phyloP scores from a whole-genome alignment of 2,888 invertebrate genomes.

The Salpingus planirostris region DNA sequence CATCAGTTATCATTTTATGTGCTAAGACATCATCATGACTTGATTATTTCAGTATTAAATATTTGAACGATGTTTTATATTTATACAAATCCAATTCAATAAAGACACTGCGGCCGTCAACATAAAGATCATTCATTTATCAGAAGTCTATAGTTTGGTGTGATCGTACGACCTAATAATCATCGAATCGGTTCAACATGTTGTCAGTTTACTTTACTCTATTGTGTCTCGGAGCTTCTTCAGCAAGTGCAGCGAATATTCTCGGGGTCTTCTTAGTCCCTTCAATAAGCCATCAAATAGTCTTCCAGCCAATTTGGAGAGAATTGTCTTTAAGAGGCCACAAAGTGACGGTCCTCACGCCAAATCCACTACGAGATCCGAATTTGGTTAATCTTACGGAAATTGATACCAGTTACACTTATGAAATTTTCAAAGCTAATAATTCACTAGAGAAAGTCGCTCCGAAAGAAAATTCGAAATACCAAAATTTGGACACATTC shows the following conservation, averaged over 20 bases:
- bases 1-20: too few species aligned
- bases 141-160: too few species aligned
- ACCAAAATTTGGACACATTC: not conserved
- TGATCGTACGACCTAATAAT: too few species aligned
- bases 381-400: constrained; percentile 29
- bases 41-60: too few species aligned
- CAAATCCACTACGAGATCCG: constrained; percentile 34
- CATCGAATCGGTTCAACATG: too few species aligned
- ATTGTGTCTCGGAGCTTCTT: too few species aligned
- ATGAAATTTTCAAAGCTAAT: constrained; percentile 19
- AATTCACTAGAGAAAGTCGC: constrained; percentile 2
- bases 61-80: too few species aligned
- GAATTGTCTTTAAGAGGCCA: constrained; percentile 40
- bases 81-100: too few species aligned
- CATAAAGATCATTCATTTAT: too few species aligned
- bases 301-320: constrained; percentile 34
- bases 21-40: too few species aligned
- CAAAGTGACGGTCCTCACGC: constrained; percentile 37
- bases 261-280: constrained; percentile 34
- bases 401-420: constrained; percentile 29
- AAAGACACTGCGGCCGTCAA: too few species aligned
- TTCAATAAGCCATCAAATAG: constrained; percentile 40
- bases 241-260: constrained; percentile 33
- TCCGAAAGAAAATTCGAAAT: constrained; percentile 1
- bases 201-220: too few species aligned